Percentiles rank a stretch among this genome's conserved stretches.
Conservation (phyloP, 1,140 invertebrate species). For the Drosophila suzukii region DNA sequence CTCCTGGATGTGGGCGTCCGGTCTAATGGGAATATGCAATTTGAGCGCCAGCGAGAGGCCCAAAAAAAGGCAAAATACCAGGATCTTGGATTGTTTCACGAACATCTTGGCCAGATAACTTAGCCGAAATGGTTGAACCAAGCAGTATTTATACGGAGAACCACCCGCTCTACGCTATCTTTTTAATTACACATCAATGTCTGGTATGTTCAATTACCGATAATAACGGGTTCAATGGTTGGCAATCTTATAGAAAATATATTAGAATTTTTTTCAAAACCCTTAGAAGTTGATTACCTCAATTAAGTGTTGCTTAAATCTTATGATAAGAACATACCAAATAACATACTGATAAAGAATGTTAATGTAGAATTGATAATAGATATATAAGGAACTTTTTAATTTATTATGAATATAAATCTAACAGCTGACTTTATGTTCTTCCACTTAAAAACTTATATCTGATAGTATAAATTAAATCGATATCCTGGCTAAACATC, state of each 20-base stretch:
- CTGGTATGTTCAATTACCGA: neutral
- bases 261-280: neutral
- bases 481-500: no score
- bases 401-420: no score
- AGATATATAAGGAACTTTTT: no score
- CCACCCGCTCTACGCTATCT: slow-evolving; percentile 4
- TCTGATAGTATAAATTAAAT: no score
- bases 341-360: neutral
- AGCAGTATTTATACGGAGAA: slow-evolving; percentile 13
- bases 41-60: slow-evolving; percentile 4
- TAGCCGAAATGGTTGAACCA: neutral
- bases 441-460: no score
- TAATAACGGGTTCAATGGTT: neutral
- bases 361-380: no score
- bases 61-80: slow-evolving; percentile 11
- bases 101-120: slow-evolving; percentile 12
- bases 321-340: neutral
- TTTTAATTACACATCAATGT: slow-evolving; percentile 18
- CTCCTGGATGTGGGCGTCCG: slow-evolving; percentile 25
- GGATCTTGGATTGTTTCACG: slow-evolving; percentile 5
- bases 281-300: no score
- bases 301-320: no score
- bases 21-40: slow-evolving; percentile 7
- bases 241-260: neutral
- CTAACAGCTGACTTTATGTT: no score